Evolutionary conservation across 92 coral and sea anemone species (phyloP).

Genomic region (Bergia puertoricense): DNA sequence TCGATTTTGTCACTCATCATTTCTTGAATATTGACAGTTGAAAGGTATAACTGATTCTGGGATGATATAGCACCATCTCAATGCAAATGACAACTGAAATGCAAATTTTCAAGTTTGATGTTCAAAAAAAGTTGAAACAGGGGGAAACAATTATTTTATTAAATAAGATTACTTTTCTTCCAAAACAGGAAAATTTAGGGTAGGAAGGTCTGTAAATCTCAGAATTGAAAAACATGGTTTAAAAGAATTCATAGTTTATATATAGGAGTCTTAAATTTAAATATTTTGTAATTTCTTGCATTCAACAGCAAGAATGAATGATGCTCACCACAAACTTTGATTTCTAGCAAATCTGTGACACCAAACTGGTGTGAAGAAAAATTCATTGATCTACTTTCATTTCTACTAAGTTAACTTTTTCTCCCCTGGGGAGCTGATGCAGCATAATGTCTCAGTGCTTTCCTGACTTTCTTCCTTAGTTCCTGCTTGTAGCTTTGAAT

Average conservation of each 20-base stretch:
- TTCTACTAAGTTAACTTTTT: constrained; percentile 33
- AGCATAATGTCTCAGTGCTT: constrained; percentile 44
- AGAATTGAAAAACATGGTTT: neutral
- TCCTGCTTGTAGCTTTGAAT: constrained; percentile 89
- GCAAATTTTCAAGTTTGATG: no score
- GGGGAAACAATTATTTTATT: no score
- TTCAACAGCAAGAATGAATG: neutral
- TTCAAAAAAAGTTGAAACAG: no score
- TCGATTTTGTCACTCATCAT: no score
- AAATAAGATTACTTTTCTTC: no score
- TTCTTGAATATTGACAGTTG: no score
- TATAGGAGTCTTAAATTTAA: neutral
- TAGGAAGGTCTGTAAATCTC: neutral
- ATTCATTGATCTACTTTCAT: neutral
- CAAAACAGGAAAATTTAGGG: no score
- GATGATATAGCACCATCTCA: no score
- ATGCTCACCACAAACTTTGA: neutral
- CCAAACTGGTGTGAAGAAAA: neutral
- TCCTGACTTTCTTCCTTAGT: constrained; percentile 82
- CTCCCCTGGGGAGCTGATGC: constrained; percentile 37
- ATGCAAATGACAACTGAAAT: no score
- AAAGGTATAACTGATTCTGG: no score
- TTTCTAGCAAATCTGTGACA: neutral
- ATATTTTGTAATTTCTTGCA: neutral
- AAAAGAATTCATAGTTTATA: no score